Evolutionary conservation across 2,113 vertebrate genomes (phyloP).

Genomic region (Cryptomyrus ogoouensis): DNA sequence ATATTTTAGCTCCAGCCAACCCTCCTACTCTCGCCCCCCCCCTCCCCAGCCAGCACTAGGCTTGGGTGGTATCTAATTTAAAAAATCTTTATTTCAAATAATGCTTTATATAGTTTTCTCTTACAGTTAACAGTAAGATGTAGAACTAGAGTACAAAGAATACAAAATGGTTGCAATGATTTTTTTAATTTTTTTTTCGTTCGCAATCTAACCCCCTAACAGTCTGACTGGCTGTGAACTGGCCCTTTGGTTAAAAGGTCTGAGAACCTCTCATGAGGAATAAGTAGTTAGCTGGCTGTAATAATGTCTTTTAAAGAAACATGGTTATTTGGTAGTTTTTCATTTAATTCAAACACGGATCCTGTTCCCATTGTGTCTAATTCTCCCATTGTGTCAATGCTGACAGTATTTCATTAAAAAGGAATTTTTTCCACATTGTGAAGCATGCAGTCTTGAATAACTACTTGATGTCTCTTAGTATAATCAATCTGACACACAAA

Average conservation of each 20-base stretch:
- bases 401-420: not conserved
- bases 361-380: not conserved
- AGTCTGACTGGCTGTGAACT: not conserved
- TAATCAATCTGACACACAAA: conserved; percentile 5
- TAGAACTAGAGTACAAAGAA: not conserved
- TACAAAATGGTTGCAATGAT: not conserved
- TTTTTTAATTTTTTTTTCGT: not conserved
- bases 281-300: not conserved
- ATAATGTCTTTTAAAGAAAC: not conserved
- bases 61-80: not conserved
- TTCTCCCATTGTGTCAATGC: not conserved
- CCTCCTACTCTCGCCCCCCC: no score
- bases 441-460: not conserved
- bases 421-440: not conserved
- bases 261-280: not conserved
- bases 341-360: not conserved
- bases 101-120: not conserved
- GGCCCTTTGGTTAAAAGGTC: not conserved
- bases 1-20: not conserved
- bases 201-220: not conserved
- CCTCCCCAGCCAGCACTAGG: not conserved
- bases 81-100: not conserved
- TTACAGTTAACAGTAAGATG: not conserved
- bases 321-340: not conserved
- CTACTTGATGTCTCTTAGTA: not conserved